Base-by-base conservation (phyloP, 2,797 vertebrate species). In the Hippocampus kuda region DNA sequence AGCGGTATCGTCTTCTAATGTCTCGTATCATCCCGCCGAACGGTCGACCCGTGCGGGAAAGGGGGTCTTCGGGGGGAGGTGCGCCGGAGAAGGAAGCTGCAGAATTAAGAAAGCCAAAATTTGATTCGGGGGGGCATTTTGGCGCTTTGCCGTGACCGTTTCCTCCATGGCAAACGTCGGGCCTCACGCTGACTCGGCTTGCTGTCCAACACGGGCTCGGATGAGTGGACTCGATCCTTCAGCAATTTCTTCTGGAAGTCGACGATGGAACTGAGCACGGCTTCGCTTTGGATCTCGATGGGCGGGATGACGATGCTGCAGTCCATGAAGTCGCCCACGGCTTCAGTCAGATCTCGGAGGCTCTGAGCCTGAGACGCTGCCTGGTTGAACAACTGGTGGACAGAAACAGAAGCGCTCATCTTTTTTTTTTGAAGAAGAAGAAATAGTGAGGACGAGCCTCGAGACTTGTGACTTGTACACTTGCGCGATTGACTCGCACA, bases 291-390 rank as follows among this genome's bases (percentile, higher is more conserved):
- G 65, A 85, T 82, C 34, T 98, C 94, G 0, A 83, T 88, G 63
- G 97, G 96, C 0, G 97, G 95, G 82, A 98, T 89, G 68, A 98
- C 94, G 0, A 99, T 92, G 88, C 95, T 94, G 87, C 91, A 93
- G 71, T 95, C 93, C 88, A 97, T 88, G 77, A 98, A 99, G 60
- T 85, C 87, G 6, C 88, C 87, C 70, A 98, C 24, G 0, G 88
- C 91, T 0, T 72, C 78, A 1, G 88, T 81, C 75, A 99, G 81
- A 24, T 94, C 93, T 13, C 60, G 71, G 6, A 79, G 78, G 0
- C 22, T 82, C 65, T 91, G 88, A 0, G 94, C 94, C 72, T 92
- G 72, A 74, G 93, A 90, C 0, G 94, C 93, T 0, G 91, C 89
- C 69, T 79, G 85, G 72, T 91, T 94, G 74, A 97, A 99, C 26